A percentile compares a stretch with the other conserved stretches of the same genome.
Conservation (phyloP, 2,888 invertebrate species). For the Biston betularia region DNA sequence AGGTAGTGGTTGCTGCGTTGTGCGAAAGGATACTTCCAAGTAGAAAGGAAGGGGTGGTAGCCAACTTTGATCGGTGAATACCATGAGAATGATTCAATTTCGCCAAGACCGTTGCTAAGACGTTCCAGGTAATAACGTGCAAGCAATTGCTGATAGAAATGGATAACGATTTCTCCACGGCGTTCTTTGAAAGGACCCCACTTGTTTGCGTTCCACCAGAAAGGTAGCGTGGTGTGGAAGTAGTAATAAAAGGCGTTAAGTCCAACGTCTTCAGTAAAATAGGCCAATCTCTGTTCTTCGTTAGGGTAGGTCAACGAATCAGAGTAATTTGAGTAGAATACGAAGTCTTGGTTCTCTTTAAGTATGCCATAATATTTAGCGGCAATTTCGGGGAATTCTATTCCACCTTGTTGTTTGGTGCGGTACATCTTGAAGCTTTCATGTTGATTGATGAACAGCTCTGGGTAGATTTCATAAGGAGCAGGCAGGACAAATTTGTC, state of each 20-base stretch:
- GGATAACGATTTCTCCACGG: constrained; percentile 88
- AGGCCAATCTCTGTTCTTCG: constrained; percentile 86
- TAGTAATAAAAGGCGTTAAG: constrained; percentile 89
- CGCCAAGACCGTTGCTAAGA: constrained; percentile 87
- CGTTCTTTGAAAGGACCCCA: constrained; percentile 80
- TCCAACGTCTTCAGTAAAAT: constrained; percentile 90
- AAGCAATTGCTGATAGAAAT: constrained; percentile 88
- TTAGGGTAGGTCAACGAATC: constrained; percentile 81
- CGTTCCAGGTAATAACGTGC: constrained; percentile 91
- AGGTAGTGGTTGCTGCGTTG: constrained; percentile 87
- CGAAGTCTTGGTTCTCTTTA: constrained; percentile 70
- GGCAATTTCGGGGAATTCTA: constrained; percentile 62
- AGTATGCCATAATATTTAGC: constrained; percentile 68
- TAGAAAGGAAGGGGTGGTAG: constrained; percentile 60
- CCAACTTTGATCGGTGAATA: constrained; percentile 84
- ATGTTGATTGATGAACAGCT: constrained; percentile 87
- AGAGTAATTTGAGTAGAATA: constrained; percentile 87
- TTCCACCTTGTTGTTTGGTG: constrained; percentile 73
- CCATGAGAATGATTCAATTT: constrained; percentile 87
- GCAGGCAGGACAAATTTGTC: constrained; percentile 87
- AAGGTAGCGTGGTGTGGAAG: constrained; percentile 87
- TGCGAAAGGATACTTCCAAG: constrained; percentile 80
- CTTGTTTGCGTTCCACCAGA: constrained; percentile 86
- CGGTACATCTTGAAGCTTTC: constrained; percentile 78
- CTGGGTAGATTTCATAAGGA: constrained; percentile 88